phyloP scores from a whole-genome alignment of 1,140 invertebrate genomes.

The Choristoneura fumiferana region DNA sequence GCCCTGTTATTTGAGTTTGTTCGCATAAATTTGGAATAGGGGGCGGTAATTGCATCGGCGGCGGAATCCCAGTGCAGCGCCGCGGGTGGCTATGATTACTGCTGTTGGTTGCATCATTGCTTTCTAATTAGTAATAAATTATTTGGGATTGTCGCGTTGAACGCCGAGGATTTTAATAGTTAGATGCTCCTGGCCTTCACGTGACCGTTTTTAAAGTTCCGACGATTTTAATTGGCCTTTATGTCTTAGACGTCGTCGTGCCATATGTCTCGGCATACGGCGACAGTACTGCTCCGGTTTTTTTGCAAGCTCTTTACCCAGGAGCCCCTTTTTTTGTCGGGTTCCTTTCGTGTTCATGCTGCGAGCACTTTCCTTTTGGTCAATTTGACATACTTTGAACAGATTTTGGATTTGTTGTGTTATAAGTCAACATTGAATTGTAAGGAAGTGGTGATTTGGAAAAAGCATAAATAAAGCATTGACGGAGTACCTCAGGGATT shows the following conservation, averaged over 20 bases:
- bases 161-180: too few species aligned
- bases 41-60: slow-evolving; percentile 45
- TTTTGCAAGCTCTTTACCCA: slow-evolving; percentile 21
- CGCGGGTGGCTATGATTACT: slow-evolving; percentile 40
- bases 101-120: neutral
- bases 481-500: too few species aligned
- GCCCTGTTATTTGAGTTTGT: slow-evolving; percentile 61
- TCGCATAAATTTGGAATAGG: slow-evolving; percentile 44
- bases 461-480: too few species aligned
- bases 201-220: neutral
- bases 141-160: too few species aligned
- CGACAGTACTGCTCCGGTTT: slow-evolving; percentile 22
- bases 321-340: slow-evolving; percentile 23
- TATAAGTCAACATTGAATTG: slow-evolving; percentile 19
- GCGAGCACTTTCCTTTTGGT: slow-evolving; percentile 36
- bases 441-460: slow-evolving; percentile 13
- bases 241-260: slow-evolving; percentile 3
- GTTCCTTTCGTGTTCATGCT: slow-evolving; percentile 21
- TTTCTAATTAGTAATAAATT: slow-evolving; percentile 1
- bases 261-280: slow-evolving; percentile 4
- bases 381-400: slow-evolving; percentile 27
- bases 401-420: slow-evolving; percentile 2
- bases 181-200: neutral
- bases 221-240: slow-evolving; percentile 16
- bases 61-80: slow-evolving; percentile 26